Percentiles rank a stretch among this genome's conserved stretches.
These are phyloP conservation scores for Tretioscincus oriximinensis DNA, from an alignment of 2,113 vertebrate genomes.

Conservation along the genomic window DNA sequence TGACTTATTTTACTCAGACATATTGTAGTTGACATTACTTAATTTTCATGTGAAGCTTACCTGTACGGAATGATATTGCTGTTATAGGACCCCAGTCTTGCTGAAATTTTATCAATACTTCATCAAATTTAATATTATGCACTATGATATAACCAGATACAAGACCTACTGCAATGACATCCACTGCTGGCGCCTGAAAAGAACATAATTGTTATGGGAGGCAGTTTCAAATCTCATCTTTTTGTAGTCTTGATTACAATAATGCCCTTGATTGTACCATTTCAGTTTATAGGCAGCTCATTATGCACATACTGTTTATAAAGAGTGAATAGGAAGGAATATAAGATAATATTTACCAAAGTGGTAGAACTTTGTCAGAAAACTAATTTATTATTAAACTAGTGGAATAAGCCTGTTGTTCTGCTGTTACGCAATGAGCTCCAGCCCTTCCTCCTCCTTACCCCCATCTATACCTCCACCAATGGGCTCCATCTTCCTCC, in stretches of 20 bases:
- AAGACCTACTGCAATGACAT: constrained; percentile 88
- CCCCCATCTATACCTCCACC: no score
- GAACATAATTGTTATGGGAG: constrained; percentile 3
- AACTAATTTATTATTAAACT: no score
- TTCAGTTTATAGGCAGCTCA: no score
- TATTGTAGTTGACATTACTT: not conserved
- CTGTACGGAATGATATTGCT: constrained; percentile 91
- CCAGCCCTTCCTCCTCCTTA: no score
- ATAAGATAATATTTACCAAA: no score
- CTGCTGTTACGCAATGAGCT: no score
- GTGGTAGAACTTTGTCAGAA: no score
- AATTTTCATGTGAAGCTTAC: constrained; percentile 63
- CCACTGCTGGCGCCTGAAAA: constrained; percentile 89
- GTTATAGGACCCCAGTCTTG: constrained; percentile 97
- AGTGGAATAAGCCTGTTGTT: no score
- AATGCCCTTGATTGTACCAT: not conserved
- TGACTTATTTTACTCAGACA: not conserved
- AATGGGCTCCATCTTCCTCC: no score
- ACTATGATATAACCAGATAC: constrained; percentile 86
- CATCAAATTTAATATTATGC: constrained; percentile 92
- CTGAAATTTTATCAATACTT: constrained; percentile 91
- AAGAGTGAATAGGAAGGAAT: no score
- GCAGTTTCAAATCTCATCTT: not conserved
- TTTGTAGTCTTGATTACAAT: not conserved
- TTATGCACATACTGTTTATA: no score